phyloP scores from a whole-genome alignment of 2,797 vertebrate genomes.

The Tauraco hartlaubi region DNA sequence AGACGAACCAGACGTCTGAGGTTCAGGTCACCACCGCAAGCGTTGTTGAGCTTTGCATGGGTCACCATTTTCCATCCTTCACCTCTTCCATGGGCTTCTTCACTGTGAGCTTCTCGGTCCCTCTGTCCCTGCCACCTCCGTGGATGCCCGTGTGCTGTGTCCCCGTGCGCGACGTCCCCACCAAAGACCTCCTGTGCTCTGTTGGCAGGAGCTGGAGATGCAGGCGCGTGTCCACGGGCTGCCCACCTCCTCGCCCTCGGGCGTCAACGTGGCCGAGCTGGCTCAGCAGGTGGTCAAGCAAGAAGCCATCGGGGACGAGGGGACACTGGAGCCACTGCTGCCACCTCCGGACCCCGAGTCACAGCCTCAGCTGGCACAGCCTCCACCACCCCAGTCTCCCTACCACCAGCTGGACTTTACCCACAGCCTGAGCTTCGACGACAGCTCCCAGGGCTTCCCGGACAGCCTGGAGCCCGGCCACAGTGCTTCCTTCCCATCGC shows the following conservation, averaged over 20 bases:
- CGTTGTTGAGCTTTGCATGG: background rate
- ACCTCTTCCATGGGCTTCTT: background rate
- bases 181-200: background rate
- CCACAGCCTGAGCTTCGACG: slow-evolving; percentile 88
- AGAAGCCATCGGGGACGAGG: slow-evolving; percentile 87
- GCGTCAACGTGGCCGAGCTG: slow-evolving; percentile 85
- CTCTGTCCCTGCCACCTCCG: background rate
- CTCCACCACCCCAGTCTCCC: slow-evolving; percentile 79
- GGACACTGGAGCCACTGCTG: slow-evolving; percentile 73
- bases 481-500: slow-evolving; percentile 82
- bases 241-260: slow-evolving; percentile 88
- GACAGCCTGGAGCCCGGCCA: slow-evolving; percentile 88
- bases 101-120: background rate
- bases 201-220: slow-evolving; percentile 94
- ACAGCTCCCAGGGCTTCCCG: slow-evolving; percentile 84
- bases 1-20: background rate
- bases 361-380: slow-evolving; percentile 14
- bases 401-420: slow-evolving; percentile 93
- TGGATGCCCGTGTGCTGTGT: rapidly evolving
- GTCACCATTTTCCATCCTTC: background rate
- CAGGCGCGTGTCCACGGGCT: slow-evolving; percentile 93
- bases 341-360: slow-evolving; percentile 69
- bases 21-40: background rate
- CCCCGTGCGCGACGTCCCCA: rapidly evolving
- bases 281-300: slow-evolving; percentile 89